Base-by-base conservation (phyloP, 2,888 invertebrate genomes). In the Agriopis marginaria region DNA sequence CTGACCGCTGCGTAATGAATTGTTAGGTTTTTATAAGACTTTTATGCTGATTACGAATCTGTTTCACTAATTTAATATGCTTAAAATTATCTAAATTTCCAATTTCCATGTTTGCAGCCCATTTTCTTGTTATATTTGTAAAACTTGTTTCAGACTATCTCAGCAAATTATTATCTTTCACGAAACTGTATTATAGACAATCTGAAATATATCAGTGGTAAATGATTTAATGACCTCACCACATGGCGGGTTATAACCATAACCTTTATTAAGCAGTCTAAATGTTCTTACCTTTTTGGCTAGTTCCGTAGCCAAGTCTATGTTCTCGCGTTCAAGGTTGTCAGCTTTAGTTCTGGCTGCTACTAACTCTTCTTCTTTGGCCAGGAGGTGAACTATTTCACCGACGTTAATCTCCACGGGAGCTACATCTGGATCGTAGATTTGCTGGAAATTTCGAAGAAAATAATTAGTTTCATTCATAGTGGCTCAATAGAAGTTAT, bases 321-420 rank as follows among this genome's bases (percentile, higher is more conserved):
- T 96, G 86, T 98, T 98, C 82, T 98, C 98, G 73, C 97, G 96
- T 86, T 99, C 98, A 63, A 98, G 86, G 82, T 97, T 97, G 63
- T 98, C 97, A 0, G 99, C 97, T 81, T 98, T 98, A 63, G 95
- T 96, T 75, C 97, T 96, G 0, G 98, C 98, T 6, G 97, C 98
- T 0, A 97, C 97, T 53, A 99, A 91, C 85, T 99, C 98, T 85
- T 98, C 98, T 88, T 99, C 99, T 88, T 98, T 98, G 14, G 98
- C 98, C 75, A 99, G 91, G 80, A 98, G 94, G 77, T 98, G 97
- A 5, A 99, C 98, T 68, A 99, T 96, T 90, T 98, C 97, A 75
- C 97, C 97, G 6, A 99, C 98, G 86, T 99, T 98, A 70, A 99
- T 98, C 70, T 97, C 96, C 39, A 98, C 95, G 0, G 98, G 97